Percentiles rank a stretch among this genome's conserved stretches.
phyloP scores from a whole-genome alignment of 2,113 vertebrate species.

The Oplegnathus fasciatus region DNA sequence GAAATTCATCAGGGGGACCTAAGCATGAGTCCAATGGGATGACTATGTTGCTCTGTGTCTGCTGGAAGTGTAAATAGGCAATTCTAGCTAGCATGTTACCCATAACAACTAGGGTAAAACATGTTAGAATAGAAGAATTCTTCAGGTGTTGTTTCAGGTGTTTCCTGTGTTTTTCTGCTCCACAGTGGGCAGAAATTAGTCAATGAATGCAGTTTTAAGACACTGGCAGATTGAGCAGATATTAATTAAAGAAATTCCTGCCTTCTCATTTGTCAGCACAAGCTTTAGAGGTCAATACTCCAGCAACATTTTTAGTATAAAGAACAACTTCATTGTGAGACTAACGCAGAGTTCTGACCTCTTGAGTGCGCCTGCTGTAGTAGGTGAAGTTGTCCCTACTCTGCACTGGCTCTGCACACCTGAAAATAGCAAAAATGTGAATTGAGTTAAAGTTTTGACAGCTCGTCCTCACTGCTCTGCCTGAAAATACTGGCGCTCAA shows the following conservation, averaged over 20 bases:
- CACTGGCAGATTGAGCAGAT: not conserved
- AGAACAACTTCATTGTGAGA: too few species aligned
- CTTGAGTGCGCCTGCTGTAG: too few species aligned
- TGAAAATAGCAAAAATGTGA: not conserved
- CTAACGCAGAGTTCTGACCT: too few species aligned
- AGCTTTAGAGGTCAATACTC: not conserved
- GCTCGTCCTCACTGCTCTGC: not conserved
- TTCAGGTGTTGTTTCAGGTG: not conserved
- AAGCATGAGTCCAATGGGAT: too few species aligned
- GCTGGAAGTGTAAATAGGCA: too few species aligned
- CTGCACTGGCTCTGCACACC: not conserved
- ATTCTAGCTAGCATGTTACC: too few species aligned
- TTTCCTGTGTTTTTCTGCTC: not conserved
- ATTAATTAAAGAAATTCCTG: not conserved
- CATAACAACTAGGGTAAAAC: too few species aligned
- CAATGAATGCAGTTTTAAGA: not conserved
- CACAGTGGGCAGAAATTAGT: not conserved
- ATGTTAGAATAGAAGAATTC: too few species aligned
- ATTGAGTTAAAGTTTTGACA: not conserved
- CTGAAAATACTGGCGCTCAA: too few species aligned
- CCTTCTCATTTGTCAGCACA: not conserved
- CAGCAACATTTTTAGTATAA: too few species aligned
- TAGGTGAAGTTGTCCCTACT: not conserved
- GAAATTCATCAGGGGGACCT: too few species aligned
- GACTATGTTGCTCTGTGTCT: too few species aligned